phyloP scores from a whole-genome alignment of 2,113 vertebrate genomes.

The Hippocampus comes region DNA sequence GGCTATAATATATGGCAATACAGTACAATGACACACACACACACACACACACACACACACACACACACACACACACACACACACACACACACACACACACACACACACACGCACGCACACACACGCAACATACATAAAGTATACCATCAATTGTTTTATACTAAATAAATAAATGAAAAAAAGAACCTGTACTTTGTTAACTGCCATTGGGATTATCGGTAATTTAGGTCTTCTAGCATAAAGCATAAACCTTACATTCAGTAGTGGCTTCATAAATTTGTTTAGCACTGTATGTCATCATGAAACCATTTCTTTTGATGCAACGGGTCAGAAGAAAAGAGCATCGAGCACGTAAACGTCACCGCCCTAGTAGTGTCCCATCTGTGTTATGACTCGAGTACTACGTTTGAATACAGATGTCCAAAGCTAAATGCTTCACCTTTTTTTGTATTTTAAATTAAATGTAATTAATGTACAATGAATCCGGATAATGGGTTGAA shows the following conservation, averaged over 20 bases:
- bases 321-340: neutral
- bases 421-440: neutral
- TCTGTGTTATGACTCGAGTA: neutral
- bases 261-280: neutral
- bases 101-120: no score
- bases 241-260: neutral
- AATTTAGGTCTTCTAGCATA: no score
- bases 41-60: no score
- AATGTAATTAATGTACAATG: slow-evolving; percentile 32
- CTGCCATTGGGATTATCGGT: no score
- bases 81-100: no score
- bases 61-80: no score
- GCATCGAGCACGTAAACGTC: neutral
- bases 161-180: neutral
- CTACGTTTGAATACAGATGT: neutral
- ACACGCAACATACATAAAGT: no score
- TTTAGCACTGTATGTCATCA: no score
- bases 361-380: neutral
- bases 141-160: no score
- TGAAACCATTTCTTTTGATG: neutral
- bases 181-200: neutral
- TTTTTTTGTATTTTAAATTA: slow-evolving; percentile 14
- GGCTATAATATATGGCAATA: neutral
- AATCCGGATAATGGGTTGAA: slow-evolving; percentile 16
- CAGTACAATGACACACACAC: neutral